Base-by-base conservation (phyloP, 2,888 invertebrate species). In the Lepidocyrtinus sp. region DNA sequence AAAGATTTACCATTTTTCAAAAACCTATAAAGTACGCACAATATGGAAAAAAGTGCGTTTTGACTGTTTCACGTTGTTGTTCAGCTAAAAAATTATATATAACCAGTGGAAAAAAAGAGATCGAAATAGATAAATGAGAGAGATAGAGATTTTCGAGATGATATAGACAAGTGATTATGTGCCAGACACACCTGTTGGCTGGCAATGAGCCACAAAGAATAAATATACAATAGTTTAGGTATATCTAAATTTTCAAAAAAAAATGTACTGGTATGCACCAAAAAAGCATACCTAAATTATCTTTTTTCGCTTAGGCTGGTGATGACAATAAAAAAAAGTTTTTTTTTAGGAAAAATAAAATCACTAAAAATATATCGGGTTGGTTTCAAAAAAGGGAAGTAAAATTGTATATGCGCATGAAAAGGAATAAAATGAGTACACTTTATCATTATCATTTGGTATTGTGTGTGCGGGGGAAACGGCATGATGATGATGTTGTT, bases 101-200 rank as follows among this genome's bases (percentile, higher is more conserved):
- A 25, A 26, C 71, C 59, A 59, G 71, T 70, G 55, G 59, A 71
- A 71, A 71, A 69, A 61, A 36, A 59, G 55, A 74, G 74, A 74
- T 74, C 55, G 26, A 74, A 74, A 74, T 74, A 70, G 76, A 76
- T 76, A 76, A 76, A 76, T 76, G 70, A 76, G 36, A 64, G 61
- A 70, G 71, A 71, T 71, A 70, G 76, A 36, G 36, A 36, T 36
- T 36, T 36, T 36, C 36, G 36, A 36, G 36, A 36, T 36, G 36
- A 76, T 76, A 76, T 70, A 76, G 76, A 76, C 76, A 76, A 70
- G 76, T 70, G 76, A 76, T 76, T 76, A 76, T 76, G 76, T 76
- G 76, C 76, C 76, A 76, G 76, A 76, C 76, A 76, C 76, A 76
- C 76, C 76, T 76, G 76, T 76, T 70, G 70, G 70, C 64, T 76